Percentiles rank a stretch among this genome's conserved stretches.
These are phyloP conservation scores for Otus sunia DNA, from an alignment of 2,113 vertebrate genomes.

Conservation along the genomic window DNA sequence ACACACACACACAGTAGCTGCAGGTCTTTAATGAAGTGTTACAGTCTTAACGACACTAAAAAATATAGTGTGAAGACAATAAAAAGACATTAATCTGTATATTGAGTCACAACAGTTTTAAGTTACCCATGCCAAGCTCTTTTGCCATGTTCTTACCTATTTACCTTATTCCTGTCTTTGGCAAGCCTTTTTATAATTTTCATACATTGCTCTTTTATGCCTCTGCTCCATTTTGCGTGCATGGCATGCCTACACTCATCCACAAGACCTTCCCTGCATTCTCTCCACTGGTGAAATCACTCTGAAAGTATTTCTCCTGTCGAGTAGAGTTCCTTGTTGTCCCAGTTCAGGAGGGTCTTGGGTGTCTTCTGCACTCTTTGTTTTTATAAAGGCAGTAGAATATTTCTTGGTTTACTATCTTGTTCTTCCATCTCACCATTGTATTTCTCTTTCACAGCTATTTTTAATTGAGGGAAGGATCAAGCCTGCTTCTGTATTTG, in stretches of 20 bases:
- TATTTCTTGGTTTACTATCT: neutral
- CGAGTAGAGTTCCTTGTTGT: neutral
- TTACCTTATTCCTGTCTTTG: neutral
- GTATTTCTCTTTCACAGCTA: neutral
- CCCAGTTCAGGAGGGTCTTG: neutral
- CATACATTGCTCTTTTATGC: fast-evolving
- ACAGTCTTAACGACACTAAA: neutral
- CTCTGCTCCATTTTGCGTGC: neutral
- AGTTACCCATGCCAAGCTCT: neutral
- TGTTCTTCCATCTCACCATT: neutral
- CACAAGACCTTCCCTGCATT: neutral
- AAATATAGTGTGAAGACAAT: neutral
- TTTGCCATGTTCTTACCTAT: neutral
- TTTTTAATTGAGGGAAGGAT: neutral
- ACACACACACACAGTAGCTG: fast-evolving
- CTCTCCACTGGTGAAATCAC: neutral
- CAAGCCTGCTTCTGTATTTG: neutral
- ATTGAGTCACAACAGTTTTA: neutral
- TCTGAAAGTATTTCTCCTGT: neutral
- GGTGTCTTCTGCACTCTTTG: neutral
- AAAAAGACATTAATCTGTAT: neutral
- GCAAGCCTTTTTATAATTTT: neutral
- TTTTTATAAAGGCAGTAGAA: neutral
- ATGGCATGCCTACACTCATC: fast-evolving
- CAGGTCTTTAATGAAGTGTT: neutral